phyloP scores from a whole-genome alignment of 2,797 vertebrate species.

The Notolabrus celidotus region DNA sequence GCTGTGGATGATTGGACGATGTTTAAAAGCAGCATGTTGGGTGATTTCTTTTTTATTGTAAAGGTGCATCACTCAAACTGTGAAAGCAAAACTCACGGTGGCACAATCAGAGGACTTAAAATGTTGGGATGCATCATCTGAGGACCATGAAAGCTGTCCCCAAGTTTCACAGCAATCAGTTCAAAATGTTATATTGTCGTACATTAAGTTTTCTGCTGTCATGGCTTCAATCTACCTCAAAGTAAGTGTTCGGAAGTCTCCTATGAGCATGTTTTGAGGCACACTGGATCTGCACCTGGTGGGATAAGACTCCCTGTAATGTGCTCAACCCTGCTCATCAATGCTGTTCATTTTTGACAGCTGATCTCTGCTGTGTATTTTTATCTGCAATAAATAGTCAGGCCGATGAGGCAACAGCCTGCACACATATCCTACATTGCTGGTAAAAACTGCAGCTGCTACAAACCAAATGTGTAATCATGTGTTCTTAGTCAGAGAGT shows the following conservation, averaged over 20 bases:
- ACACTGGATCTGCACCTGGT: conserved; percentile 31
- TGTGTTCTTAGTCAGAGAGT: not conserved
- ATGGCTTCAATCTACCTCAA: too few species aligned
- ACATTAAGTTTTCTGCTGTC: too few species aligned
- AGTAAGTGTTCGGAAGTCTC: not conserved
- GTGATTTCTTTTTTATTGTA: too few species aligned
- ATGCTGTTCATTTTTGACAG: conserved; percentile 62
- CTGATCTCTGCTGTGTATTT: conserved; percentile 58
- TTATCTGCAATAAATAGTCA: conserved; percentile 31
- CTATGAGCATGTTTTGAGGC: not conserved
- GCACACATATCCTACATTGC: conserved; percentile 49
- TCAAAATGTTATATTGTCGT: too few species aligned
- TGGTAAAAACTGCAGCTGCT: conserved; percentile 62
- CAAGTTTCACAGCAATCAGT: too few species aligned
- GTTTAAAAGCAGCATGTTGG: too few species aligned
- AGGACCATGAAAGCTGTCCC: too few species aligned
- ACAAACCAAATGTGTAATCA: conserved; percentile 32
- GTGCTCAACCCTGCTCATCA: conserved; percentile 50
- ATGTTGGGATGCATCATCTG: too few species aligned
- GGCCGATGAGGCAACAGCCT: conserved; percentile 21
- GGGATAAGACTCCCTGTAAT: conserved; percentile 34
- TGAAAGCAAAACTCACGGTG: too few species aligned
- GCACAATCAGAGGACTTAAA: too few species aligned
- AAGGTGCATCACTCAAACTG: too few species aligned
- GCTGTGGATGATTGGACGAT: not conserved